phyloP scores from a whole-genome alignment of 2,113 vertebrate species.

The Aythya baeri region DNA sequence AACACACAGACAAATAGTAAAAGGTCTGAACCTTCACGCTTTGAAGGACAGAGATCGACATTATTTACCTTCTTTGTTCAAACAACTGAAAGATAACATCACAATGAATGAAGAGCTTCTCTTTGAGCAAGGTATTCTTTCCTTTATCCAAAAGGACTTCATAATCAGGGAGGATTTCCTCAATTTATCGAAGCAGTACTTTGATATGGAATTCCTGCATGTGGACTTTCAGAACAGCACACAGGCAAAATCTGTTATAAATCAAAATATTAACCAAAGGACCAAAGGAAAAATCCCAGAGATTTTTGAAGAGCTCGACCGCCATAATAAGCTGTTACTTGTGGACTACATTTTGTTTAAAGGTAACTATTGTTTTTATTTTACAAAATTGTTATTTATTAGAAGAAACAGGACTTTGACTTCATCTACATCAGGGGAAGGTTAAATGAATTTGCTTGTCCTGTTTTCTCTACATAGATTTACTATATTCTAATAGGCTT shows the following conservation, averaged over 20 bases:
- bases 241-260: constrained; percentile 76
- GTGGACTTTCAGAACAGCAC: constrained; percentile 80
- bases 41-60: constrained; percentile 61
- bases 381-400: neutral
- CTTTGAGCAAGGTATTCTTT: constrained; percentile 78
- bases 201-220: constrained; percentile 79
- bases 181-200: constrained; percentile 81
- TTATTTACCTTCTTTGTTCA: constrained; percentile 81
- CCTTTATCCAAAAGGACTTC: constrained; percentile 82
- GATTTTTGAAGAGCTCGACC: constrained; percentile 79
- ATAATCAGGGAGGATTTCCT: constrained; percentile 76
- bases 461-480: neutral
- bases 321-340: constrained; percentile 79
- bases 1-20: constrained; percentile 80
- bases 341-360: constrained; percentile 87
- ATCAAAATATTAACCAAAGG: constrained; percentile 80
- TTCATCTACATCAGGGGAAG: neutral
- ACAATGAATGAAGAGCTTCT: constrained; percentile 75
- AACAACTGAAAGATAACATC: constrained; percentile 79
- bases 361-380: constrained; percentile 75
- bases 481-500: neutral
- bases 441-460: neutral
- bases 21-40: constrained; percentile 75
- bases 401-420: neutral
- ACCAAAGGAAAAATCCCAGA: constrained; percentile 79